Conservation (phyloP, 2,797 vertebrate species). For the Florisuga fusca region DNA sequence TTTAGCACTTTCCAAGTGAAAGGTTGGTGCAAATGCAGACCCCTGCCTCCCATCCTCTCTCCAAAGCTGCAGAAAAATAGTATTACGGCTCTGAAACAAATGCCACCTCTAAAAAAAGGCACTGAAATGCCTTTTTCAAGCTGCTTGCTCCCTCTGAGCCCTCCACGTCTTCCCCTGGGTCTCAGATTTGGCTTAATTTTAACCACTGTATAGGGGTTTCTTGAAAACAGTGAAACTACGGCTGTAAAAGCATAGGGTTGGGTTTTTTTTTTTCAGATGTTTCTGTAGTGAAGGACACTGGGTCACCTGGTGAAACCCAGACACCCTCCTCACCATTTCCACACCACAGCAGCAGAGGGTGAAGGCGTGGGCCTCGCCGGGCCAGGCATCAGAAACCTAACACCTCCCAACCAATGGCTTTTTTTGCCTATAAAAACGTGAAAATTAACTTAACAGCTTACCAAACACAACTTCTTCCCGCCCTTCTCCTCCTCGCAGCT, state of each 20-base stretch:
- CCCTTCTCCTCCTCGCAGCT: neutral
- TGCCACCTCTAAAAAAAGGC: neutral
- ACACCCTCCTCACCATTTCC: too few species aligned
- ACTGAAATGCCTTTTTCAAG: neutral
- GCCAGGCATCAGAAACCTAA: rapidly evolving
- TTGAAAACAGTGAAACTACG: rapidly evolving
- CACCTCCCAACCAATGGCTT: too few species aligned
- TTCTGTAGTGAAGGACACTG: neutral
- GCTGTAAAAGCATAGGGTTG: neutral
- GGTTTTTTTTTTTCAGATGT: neutral
- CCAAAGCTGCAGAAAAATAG: neutral
- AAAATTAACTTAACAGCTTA: rapidly evolving
- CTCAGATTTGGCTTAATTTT: neutral
- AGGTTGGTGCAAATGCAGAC: neutral
- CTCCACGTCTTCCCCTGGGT: neutral
- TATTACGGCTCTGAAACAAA: neutral
- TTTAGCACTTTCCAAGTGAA: neutral
- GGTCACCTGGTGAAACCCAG: too few species aligned
- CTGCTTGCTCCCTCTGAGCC: too few species aligned
- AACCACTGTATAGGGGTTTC: neutral
- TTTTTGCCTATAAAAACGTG: neutral
- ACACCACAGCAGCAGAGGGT: too few species aligned
- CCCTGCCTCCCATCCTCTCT: neutral
- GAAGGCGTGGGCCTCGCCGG: too few species aligned
- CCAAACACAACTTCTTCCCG: neutral